Conservation (phyloP, 2,888 invertebrate genomes). For the Heliconius sara region DNA sequence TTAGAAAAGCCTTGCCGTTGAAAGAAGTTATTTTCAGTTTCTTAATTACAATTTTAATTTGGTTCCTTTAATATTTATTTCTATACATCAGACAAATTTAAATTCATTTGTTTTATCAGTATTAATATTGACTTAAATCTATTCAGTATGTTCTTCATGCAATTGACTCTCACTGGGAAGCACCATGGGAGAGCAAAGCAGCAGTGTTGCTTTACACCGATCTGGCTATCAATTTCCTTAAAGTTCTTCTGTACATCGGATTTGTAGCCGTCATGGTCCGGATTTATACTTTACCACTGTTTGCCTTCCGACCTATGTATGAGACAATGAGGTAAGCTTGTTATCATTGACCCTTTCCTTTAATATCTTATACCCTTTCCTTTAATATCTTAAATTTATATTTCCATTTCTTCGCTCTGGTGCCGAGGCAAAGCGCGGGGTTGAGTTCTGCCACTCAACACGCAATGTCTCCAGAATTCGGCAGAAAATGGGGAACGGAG, state of each 20-base stretch:
- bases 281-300: slow-evolving; percentile 98
- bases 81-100: no score
- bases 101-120: background rate
- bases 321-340: slow-evolving; percentile 93
- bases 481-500: no score
- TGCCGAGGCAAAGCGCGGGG: no score
- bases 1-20: background rate
- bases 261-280: slow-evolving; percentile 98
- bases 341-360: background rate
- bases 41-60: no score
- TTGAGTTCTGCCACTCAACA: no score
- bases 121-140: slow-evolving; percentile 37
- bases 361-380: background rate
- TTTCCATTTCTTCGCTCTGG: no score
- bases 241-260: slow-evolving; percentile 93
- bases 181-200: slow-evolving; percentile 99
- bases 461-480: no score
- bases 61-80: no score
- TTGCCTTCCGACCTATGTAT: slow-evolving; percentile 99
- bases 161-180: slow-evolving; percentile 95
- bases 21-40: background rate
- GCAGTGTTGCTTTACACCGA: slow-evolving; percentile 98
- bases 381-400: background rate
- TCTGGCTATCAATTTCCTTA: slow-evolving; percentile 94
- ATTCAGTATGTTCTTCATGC: slow-evolving; percentile 86